A percentile compares a stretch with the other conserved stretches of the same genome.
These are phyloP conservation scores for Diplazon laetatorius DNA, from an alignment of 2,888 invertebrate genomes.

Conservation along the genomic window DNA sequence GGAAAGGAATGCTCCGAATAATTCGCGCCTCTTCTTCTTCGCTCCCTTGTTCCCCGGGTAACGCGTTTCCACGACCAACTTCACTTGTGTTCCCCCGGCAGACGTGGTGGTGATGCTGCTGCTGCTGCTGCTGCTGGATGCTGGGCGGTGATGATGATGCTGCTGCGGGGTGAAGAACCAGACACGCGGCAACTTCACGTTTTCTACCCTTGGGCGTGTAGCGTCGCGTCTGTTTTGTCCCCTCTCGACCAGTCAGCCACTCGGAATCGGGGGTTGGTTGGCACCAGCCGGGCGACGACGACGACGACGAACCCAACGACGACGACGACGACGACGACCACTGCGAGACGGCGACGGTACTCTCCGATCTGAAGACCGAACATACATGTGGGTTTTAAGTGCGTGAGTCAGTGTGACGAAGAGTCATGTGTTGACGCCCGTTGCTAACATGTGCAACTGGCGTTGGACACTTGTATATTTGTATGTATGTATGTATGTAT, in stretches of 20 bases:
- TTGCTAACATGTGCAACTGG: background rate
- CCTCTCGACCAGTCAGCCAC: constrained; percentile 31
- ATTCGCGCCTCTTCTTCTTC: constrained; percentile 50
- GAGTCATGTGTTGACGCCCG: background rate
- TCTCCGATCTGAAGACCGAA: constrained; percentile 57
- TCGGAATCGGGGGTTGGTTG: constrained; percentile 51
- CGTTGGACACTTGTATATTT: constrained; percentile 8
- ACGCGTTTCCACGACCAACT: constrained; percentile 4
- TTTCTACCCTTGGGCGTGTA: constrained; percentile 33
- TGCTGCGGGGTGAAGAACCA: constrained; percentile 34
- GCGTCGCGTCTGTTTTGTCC: constrained; percentile 23
- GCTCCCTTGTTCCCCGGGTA: constrained; percentile 7
- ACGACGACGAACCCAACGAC: constrained; percentile 37
- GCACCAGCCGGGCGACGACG: constrained; percentile 27
- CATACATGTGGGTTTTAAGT: constrained; percentile 55
- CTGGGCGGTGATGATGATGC: background rate
- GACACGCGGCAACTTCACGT: constrained; percentile 32
- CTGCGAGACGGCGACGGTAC: too few species aligned
- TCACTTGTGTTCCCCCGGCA: constrained; percentile 32
- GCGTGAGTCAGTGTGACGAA: constrained; percentile 47
- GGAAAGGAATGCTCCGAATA: constrained; percentile 52
- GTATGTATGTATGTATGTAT: too few species aligned
- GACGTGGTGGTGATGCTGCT: background rate
- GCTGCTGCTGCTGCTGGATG: too few species aligned
- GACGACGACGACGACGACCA: constrained; percentile 31